Evolutionary conservation across 2,113 vertebrate genomes (phyloP), one percentile per base, ranked within the genome.

Genomic region (Tachysurus fulvidraco): DNA sequence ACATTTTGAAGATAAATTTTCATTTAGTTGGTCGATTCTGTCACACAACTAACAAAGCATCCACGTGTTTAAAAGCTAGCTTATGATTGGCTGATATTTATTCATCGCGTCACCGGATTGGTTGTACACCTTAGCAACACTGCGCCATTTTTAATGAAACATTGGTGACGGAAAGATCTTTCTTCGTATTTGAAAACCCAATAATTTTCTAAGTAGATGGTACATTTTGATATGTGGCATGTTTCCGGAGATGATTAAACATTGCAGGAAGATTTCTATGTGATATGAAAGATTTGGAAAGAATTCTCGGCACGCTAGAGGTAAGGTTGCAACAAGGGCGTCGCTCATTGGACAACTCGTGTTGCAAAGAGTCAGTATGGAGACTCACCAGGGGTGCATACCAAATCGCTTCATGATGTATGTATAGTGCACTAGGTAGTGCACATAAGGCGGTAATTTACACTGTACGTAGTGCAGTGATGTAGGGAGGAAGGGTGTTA

Each of bases 281-380:
- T 69, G 73, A 83, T 84, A 90, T 52, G 54, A 30, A 82, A 62
- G 89, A 69, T 60, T 89, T 90, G 80, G 76, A 74, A 71, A 67
- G 86, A 81, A 81, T 86, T 87, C 64, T 82, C 57, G 73, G 82
- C 36, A 21, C 83, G 14, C 74, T 77, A 86, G 90, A 93, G 94
- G 94, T 94, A 94, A 94, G 94, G 90, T 89, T 93, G 93, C 95
- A 96, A 96, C 92, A 96, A 96, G 94, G 87, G 90, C 92, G 88
- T 85, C 91, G 94, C 94, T 96, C 94, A 96, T 96, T 96, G 96
- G 96, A 94, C 90, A 89, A 83, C 89, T 74, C 73, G 16, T 25
- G 11, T 89, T 60, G 84, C 85, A 88, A 89, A 55, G 84, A 87
- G 88, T 93, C 94, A 96, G 95, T 95, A 96, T 94, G 92, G 90